Conservation (phyloP, 92 coral and sea anemone genomes). For the Desmophyllum pertusum region DNA sequence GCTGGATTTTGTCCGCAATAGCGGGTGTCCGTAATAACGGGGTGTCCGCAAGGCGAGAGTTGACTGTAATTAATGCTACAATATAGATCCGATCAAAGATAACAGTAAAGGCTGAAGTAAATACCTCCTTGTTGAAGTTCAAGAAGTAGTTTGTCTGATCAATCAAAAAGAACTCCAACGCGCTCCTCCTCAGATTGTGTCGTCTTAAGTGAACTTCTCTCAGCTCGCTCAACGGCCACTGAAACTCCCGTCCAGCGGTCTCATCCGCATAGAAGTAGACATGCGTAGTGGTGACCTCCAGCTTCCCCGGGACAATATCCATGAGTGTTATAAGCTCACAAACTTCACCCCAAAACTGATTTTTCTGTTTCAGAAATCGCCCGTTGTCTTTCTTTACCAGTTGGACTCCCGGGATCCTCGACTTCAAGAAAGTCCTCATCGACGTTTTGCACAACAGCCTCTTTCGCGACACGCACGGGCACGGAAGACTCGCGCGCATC, state of each 20-base stretch:
- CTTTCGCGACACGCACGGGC: slow-evolving; percentile 80
- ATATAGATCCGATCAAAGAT: neutral
- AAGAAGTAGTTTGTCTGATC: slow-evolving; percentile 98
- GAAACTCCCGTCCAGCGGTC: slow-evolving; percentile 84
- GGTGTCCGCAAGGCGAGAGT: no score
- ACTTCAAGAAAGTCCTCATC: slow-evolving; percentile 79
- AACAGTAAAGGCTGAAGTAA: neutral
- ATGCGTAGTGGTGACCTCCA: slow-evolving; percentile 80
- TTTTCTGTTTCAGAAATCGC: slow-evolving; percentile 66
- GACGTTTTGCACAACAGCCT: slow-evolving; percentile 75
- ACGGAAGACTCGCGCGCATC: slow-evolving; percentile 49
- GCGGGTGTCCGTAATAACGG: no score
- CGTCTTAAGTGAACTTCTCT: slow-evolving; percentile 95
- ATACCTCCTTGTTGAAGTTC: slow-evolving; percentile 92
- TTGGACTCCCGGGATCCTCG: slow-evolving; percentile 57
- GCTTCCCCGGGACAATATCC: slow-evolving; percentile 88
- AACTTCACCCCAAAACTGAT: slow-evolving; percentile 61
- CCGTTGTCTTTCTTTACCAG: slow-evolving; percentile 28
- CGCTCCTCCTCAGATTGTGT: slow-evolving; percentile 91
- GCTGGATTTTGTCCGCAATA: no score
- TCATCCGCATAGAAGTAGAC: slow-evolving; percentile 84
- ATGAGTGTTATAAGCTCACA: slow-evolving; percentile 89
- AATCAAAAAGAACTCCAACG: slow-evolving; percentile 88
- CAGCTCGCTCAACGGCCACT: slow-evolving; percentile 85
- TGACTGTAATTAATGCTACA: neutral